Base-by-base conservation (phyloP, 1,140 invertebrate species). In the Hycleus cichorii region DNA sequence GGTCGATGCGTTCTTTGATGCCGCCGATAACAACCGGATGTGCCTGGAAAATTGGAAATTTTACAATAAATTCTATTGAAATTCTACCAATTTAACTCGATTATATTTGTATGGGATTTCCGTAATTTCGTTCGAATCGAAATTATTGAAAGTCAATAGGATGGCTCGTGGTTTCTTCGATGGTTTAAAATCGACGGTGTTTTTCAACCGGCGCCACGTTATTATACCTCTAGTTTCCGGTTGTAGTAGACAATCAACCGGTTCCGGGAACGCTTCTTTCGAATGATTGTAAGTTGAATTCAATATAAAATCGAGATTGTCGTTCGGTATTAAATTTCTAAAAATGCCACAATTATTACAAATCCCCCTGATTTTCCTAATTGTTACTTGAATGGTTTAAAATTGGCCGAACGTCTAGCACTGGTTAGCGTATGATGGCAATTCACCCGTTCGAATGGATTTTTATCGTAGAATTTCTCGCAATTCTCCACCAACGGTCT, bases 341-440 rank as follows among this genome's bases (percentile, higher is more conserved):
- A 26, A 64, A 63, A 27, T 4, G 2, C 8, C 38, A 7, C 48
- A 49, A 49, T 38, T 11, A n/a, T 39, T 38, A 38, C 39, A 6
- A 11, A 51, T 24, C n/a, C n/a, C 8, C 12, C 18, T 9, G 24
- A 18, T 12, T 25, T 7, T 44, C 10, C 51, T 49, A 10, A 45
- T 32, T 38, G 59, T 65, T 66, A 70, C 69, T 56, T 54, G 49
- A 61, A 65, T 9, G 60, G 59, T 55, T 62, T 72, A 74, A 75
- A 83, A 70, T 72, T 73, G 64, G 65, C 79, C 67, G 74, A 75
- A 71, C 71, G 76, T 65, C 71, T 79, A 58, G 75, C 81, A 69
- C 66, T 82, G 71, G 71, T 72, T 57, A 84, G 74, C 0, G 83
- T 85, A 58, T 85, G 82, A 62, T 85, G 83, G 25, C 78, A 78